A percentile compares a stretch with the other conserved stretches of the same genome.
Evolutionary conservation across 2,797 vertebrate species (phyloP).

Genomic region (Carapus acus): DNA sequence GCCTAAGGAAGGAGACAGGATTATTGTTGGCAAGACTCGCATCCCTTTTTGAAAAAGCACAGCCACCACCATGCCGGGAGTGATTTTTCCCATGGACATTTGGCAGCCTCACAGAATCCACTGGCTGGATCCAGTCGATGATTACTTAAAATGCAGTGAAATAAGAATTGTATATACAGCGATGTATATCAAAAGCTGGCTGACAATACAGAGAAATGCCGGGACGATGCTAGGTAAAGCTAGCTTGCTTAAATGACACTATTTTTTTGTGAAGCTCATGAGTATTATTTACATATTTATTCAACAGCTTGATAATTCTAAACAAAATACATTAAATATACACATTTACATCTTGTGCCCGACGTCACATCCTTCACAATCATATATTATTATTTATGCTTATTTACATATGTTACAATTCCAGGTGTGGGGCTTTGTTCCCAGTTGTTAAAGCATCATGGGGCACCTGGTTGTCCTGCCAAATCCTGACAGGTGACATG

Average conservation of each 20-base stretch:
- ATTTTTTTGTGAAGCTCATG: too few relatives aligned
- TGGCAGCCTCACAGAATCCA: background rate
- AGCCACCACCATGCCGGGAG: too few relatives aligned
- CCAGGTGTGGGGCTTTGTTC: slow-evolving; percentile 16
- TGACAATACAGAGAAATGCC: too few relatives aligned
- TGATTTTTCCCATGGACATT: too few relatives aligned
- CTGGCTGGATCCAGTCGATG: background rate
- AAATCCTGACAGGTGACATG: slow-evolving; percentile 6
- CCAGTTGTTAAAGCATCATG: slow-evolving; percentile 9
- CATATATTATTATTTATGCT: slow-evolving; percentile 78
- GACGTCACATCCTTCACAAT: slow-evolving; percentile 50
- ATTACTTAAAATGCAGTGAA: too few relatives aligned
- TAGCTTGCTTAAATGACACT: too few relatives aligned
- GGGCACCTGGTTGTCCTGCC: slow-evolving; percentile 1
- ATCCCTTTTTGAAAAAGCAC: too few relatives aligned
- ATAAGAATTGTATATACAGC: too few relatives aligned
- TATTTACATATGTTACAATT: slow-evolving; percentile 79
- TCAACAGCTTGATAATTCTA: slow-evolving; percentile 50
- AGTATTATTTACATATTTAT: slow-evolving; percentile 62
- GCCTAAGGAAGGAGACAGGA: too few relatives aligned
- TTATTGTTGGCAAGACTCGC: too few relatives aligned
- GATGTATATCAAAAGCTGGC: too few relatives aligned
- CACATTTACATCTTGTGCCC: slow-evolving; percentile 67
- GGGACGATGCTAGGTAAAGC: too few relatives aligned
- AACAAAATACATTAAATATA: slow-evolving; percentile 70